A percentile compares a stretch with the other conserved stretches of the same genome.
Conservation (phyloP, 2,888 invertebrate species). For the Andrena minutula region DNA sequence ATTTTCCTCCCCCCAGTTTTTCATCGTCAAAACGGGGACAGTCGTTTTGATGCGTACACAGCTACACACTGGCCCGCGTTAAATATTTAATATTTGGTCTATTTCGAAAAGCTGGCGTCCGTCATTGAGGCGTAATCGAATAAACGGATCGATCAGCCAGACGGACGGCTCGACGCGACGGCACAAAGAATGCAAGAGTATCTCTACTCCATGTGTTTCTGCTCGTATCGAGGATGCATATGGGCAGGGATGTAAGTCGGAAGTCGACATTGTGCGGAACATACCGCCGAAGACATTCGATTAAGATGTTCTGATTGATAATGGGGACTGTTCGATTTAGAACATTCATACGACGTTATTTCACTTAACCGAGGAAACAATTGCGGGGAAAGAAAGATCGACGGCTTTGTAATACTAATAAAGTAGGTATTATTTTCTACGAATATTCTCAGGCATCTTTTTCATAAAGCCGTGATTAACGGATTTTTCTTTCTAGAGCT, state of each 20-base stretch:
- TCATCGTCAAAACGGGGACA: not conserved
- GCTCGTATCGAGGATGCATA: constrained; percentile 35
- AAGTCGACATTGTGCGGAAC: constrained; percentile 19
- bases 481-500: not conserved
- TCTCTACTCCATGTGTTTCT: constrained; percentile 24
- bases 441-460: not conserved
- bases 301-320: constrained; percentile 52
- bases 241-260: not conserved
- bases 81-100: constrained; percentile 63
- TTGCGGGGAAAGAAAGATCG: not conserved
- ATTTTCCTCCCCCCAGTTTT: constrained; percentile 10
- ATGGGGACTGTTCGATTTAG: not conserved
- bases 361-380: not conserved
- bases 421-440: not conserved
- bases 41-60: constrained; percentile 22
- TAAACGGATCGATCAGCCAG: constrained; percentile 60
- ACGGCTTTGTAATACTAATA: not conserved
- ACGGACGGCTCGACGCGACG: constrained; percentile 40
- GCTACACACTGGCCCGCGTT: not conserved
- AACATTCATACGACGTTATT: not conserved
- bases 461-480: not conserved
- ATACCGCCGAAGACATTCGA: constrained; percentile 24
- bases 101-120: constrained; percentile 55
- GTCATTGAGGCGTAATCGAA: constrained; percentile 71
- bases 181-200: constrained; percentile 44